Evolutionary conservation across 2,797 vertebrate species (phyloP), one percentile per base, ranked within the genome.

Genomic region (Bradypodion pumilum): DNA sequence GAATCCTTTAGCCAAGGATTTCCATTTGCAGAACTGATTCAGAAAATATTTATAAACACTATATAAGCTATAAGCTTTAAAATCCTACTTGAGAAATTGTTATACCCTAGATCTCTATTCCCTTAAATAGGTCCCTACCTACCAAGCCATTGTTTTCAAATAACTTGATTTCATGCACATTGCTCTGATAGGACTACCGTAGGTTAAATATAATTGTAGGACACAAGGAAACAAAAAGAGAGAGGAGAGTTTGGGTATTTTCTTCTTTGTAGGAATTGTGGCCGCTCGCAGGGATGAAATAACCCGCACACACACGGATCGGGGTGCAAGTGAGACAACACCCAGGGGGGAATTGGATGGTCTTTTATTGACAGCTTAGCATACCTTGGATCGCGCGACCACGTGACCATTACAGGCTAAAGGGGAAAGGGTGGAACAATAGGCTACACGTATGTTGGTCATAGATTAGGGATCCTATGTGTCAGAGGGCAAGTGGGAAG

Each of bases 201-300:
- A 77, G 69, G 76, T 70, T 35, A 90, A 87, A 74, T 56, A 35
- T 4, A 68, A 69, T 70, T 74, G n/a, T 78, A 86, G 89, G 74
- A 40, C 23, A 23, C 3, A n/a, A 81, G 68, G 83, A 62, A 86
- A 35, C 62, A 23, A 27, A 13, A 2, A 23, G 79, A 69, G 83
- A 65, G 21, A 69, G 85, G 29, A 42, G 44, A 87, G 83, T 7
- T n/a, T 3, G 0, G 5, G 52, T 35, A 5, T 83, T 86, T 87
- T 85, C 77, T 59, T 9, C n/a, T n/a, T n/a, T n/a, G n/a, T n/a
- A n/a, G n/a, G n/a, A n/a, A n/a, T n/a, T n/a, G n/a, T n/a, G n/a
- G n/a, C n/a, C n/a, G n/a, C n/a, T n/a, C n/a, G n/a, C n/a, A n/a
- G n/a, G n/a, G n/a, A n/a, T n/a, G n/a, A n/a, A n/a, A n/a, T n/a